A percentile compares a stretch with the other conserved stretches of the same genome.
These are phyloP conservation scores for Enoplosus armatus DNA, from an alignment of 2,797 vertebrate genomes.

Conservation along the genomic window DNA sequence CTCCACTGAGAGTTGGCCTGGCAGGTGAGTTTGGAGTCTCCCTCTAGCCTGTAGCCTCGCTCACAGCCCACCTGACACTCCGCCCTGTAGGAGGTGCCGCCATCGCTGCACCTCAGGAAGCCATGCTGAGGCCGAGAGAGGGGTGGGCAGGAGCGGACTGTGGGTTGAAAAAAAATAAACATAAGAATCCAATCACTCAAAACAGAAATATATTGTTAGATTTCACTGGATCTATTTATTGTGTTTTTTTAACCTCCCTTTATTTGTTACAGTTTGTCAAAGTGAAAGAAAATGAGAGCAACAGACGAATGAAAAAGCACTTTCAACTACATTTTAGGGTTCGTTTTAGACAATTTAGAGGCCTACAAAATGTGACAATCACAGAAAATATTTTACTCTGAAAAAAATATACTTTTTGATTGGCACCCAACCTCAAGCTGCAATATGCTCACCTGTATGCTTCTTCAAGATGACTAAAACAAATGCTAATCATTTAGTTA, in stretches of 20 bases:
- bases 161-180: constrained; percentile 7
- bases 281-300: neutral
- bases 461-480: neutral
- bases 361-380: neutral
- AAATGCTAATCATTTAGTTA: neutral
- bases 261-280: neutral
- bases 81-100: constrained; percentile 84
- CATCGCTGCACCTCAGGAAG: constrained; percentile 87
- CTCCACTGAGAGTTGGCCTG: constrained; percentile 93
- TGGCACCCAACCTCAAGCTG: neutral
- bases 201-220: neutral
- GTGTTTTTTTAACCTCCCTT: neutral
- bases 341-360: neutral
- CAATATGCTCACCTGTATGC: too few species aligned
- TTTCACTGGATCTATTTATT: neutral
- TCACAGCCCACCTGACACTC: constrained; percentile 90
- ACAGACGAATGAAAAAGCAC: neutral
- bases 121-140: constrained; percentile 87
- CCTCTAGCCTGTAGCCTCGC: constrained; percentile 91
- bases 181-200: constrained; percentile 5
- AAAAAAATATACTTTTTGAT: neutral
- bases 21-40: constrained; percentile 88
- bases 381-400: neutral
- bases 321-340: neutral
- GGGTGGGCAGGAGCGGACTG: constrained; percentile 91